Percentiles rank a stretch among this genome's conserved stretches.
These are phyloP conservation scores for Hypomecis atomaria DNA, from an alignment of 2,888 invertebrate species.

Conservation along the genomic window DNA sequence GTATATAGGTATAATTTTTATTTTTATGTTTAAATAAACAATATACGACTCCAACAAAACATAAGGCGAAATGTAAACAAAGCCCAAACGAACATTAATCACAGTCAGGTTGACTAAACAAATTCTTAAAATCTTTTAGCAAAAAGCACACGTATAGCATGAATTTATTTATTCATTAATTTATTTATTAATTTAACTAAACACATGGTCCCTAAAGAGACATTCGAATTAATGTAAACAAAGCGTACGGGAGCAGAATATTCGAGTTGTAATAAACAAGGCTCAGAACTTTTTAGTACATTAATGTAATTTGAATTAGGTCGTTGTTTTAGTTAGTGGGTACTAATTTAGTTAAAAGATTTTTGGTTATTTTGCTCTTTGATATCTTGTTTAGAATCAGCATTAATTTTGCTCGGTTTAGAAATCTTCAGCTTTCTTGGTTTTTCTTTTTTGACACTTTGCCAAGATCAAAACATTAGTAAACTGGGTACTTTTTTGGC, in stretches of 20 bases:
- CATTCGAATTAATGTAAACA: slow-evolving; percentile 24
- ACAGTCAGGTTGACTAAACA: not conserved
- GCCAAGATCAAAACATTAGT: too few species aligned
- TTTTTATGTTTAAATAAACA: not conserved
- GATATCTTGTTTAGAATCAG: too few species aligned
- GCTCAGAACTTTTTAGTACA: slow-evolving; percentile 24
- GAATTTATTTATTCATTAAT: slow-evolving; percentile 10
- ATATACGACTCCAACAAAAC: not conserved
- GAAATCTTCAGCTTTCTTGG: too few species aligned
- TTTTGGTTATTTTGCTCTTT: not conserved
- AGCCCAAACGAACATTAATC: slow-evolving; percentile 4
- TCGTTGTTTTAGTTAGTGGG: slow-evolving; percentile 3
- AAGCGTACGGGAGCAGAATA: slow-evolving; percentile 26
- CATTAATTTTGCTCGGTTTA: too few species aligned
- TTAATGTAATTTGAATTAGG: slow-evolving; percentile 32
- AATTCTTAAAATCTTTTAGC: slow-evolving; percentile 10
- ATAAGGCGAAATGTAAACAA: not conserved
- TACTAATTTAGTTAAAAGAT: not conserved
- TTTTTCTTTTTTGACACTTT: too few species aligned
- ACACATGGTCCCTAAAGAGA: slow-evolving; percentile 23
- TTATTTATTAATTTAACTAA: slow-evolving; percentile 17
- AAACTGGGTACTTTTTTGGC: too few species aligned
- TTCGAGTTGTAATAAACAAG: slow-evolving; percentile 25
- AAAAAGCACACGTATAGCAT: not conserved
- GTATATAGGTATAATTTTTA: too few species aligned